These are phyloP conservation scores for Pygoscelis adeliae DNA, from an alignment of 2,113 vertebrate species.

Conservation along the genomic window DNA sequence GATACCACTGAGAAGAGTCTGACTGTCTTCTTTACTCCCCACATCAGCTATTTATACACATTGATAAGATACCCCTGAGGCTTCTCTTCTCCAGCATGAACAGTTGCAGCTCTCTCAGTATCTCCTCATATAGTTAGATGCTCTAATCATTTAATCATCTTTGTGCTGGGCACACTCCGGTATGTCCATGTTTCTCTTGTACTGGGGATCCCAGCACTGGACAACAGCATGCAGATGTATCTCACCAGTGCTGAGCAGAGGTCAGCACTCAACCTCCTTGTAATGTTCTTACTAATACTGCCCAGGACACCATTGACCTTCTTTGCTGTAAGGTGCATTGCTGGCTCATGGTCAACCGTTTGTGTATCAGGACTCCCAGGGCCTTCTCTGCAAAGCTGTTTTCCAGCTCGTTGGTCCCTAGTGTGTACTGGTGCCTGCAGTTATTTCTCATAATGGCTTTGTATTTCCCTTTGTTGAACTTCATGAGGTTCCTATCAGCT, in stretches of 20 bases:
- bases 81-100: neutral
- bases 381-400: neutral
- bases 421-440: neutral
- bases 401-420: neutral
- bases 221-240: neutral
- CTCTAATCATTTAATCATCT: neutral
- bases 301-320: neutral
- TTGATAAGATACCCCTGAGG: neutral
- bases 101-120: neutral
- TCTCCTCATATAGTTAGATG: neutral
- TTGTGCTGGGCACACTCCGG: no score
- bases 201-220: neutral
- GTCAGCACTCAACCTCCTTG: neutral
- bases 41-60: neutral
- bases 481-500: neutral
- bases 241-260: neutral
- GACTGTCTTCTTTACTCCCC: neutral
- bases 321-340: neutral
- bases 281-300: neutral
- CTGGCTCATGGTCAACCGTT: neutral
- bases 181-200: neutral
- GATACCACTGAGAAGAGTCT: neutral
- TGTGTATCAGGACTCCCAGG: neutral
- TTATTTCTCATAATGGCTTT: neutral
- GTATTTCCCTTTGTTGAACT: neutral